A percentile compares a stretch with the other conserved stretches of the same genome.
Conservation (phyloP, 2,888 invertebrate species). For the Apodemia zela region DNA sequence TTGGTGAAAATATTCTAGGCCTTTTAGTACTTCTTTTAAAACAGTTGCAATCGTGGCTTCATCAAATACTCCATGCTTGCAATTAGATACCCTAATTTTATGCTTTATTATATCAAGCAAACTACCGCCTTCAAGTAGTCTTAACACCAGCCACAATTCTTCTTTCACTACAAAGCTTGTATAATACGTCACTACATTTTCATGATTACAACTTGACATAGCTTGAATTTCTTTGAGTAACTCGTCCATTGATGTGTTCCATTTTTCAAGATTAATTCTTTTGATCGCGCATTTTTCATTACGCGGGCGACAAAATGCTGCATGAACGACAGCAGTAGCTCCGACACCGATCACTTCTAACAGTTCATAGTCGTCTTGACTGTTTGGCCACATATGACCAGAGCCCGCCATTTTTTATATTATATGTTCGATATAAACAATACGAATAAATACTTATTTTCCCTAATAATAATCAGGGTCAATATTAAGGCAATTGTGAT, state of each 20-base stretch:
- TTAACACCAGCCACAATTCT: slow-evolving; percentile 98
- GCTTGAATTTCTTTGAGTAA: slow-evolving; percentile 95
- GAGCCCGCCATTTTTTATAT: slow-evolving; percentile 52
- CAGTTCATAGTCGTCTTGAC: slow-evolving; percentile 96
- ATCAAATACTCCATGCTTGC: slow-evolving; percentile 98
- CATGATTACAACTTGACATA: slow-evolving; percentile 99
- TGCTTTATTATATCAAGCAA: slow-evolving; percentile 96
- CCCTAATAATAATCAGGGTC: slow-evolving; percentile 52
- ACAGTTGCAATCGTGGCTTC: slow-evolving; percentile 99
- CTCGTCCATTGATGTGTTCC: slow-evolving; percentile 99
- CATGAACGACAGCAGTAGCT: slow-evolving; percentile 99
- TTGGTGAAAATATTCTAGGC: slow-evolving; percentile 98
- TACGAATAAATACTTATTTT: not conserved
- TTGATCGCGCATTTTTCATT: slow-evolving; percentile 99
- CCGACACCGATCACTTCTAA: slow-evolving; percentile 97
- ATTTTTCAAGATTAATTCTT: slow-evolving; percentile 99
- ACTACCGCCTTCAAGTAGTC: slow-evolving; percentile 96
- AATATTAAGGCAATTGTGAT: slow-evolving; percentile 47
- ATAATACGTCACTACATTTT: slow-evolving; percentile 99
- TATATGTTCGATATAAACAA: not conserved
- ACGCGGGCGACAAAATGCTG: slow-evolving; percentile 95
- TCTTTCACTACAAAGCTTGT: slow-evolving; percentile 99
- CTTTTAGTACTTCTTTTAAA: slow-evolving; percentile 96
- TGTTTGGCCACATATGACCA: slow-evolving; percentile 90
- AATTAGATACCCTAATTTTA: slow-evolving; percentile 94